Evolutionary conservation across 1,140 invertebrate genomes (phyloP).

Genomic region (Leguminivora glycinivorella): DNA sequence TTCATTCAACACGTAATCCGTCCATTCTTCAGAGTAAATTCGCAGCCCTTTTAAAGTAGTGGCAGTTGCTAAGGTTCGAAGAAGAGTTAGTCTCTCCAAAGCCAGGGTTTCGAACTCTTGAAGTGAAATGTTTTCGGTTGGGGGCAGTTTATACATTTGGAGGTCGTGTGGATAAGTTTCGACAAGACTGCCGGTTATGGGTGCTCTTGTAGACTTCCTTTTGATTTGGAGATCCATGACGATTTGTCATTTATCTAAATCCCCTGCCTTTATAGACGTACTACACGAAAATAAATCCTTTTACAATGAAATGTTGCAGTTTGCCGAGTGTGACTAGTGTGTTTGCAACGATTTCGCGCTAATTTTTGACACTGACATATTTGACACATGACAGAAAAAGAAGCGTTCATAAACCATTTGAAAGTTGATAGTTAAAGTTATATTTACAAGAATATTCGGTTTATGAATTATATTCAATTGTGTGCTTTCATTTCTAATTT

Average conservation of each 20-base stretch:
- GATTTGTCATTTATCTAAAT: constrained; percentile 1
- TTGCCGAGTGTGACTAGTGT: too few relatives aligned
- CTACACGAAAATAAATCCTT: not conserved
- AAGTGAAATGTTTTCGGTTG: constrained; percentile 86
- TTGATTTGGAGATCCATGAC: constrained; percentile 74
- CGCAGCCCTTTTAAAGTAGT: constrained; percentile 82
- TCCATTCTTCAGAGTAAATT: constrained; percentile 86
- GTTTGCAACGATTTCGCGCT: constrained; percentile 20
- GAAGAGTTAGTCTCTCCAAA: constrained; percentile 89
- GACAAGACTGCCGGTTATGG: constrained; percentile 51
- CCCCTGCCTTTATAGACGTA: not conserved
- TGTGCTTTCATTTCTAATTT: too few relatives aligned
- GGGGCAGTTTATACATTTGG: constrained; percentile 89
- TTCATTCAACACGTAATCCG: constrained; percentile 83
- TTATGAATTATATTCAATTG: too few relatives aligned
- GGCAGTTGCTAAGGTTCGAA: constrained; percentile 87
- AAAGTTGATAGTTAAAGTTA: too few relatives aligned
- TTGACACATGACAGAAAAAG: not conserved
- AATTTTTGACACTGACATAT: constrained; percentile 19
- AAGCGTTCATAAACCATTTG: too few relatives aligned
- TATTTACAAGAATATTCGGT: too few relatives aligned
- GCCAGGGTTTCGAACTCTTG: constrained; percentile 94
- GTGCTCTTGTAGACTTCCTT: constrained; percentile 63
- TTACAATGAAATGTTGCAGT: not conserved
- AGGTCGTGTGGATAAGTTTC: constrained; percentile 86